These are phyloP conservation scores for Amphipyra tragopoginis DNA, from an alignment of 2,888 invertebrate species.

Conservation along the genomic window DNA sequence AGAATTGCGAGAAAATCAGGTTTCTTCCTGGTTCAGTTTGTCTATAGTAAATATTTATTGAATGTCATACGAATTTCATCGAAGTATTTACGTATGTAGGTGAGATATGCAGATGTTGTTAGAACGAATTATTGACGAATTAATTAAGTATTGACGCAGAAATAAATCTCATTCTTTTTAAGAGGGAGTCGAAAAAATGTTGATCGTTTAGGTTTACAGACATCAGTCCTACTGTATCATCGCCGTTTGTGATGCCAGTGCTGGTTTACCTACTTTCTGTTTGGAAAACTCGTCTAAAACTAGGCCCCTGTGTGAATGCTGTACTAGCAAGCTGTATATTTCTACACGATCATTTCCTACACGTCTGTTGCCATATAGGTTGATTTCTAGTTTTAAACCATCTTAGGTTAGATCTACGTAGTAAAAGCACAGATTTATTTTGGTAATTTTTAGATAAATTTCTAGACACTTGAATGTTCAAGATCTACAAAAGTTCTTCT, in stretches of 20 bases:
- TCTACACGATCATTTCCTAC: slow-evolving; percentile 71
- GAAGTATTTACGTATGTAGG: neutral
- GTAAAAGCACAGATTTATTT: slow-evolving; percentile 17
- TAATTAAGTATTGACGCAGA: neutral
- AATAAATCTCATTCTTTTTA: neutral
- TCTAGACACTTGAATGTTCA: too few species aligned
- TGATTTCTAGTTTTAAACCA: slow-evolving; percentile 52
- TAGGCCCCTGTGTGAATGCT: slow-evolving; percentile 78
- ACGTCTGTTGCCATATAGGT: slow-evolving; percentile 39
- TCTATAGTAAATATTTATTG: neutral
- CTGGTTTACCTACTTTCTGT: slow-evolving; percentile 86
- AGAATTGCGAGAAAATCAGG: slow-evolving; percentile 17
- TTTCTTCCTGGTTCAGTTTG: slow-evolving; percentile 22
- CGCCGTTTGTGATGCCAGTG: slow-evolving; percentile 63
- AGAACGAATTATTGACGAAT: neutral
- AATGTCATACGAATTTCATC: too few species aligned
- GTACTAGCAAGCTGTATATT: slow-evolving; percentile 73
- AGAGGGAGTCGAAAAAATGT: slow-evolving; percentile 15
- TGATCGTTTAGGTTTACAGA: slow-evolving; percentile 40
- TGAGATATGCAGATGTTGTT: neutral
- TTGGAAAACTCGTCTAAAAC: slow-evolving; percentile 86
- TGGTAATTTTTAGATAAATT: neutral
- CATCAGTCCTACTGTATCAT: slow-evolving; percentile 65
- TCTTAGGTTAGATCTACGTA: slow-evolving; percentile 21
- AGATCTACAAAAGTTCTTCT: too few species aligned